Evolutionary conservation across 2,888 invertebrate species (phyloP).

Genomic region (Conus canariensis): DNA sequence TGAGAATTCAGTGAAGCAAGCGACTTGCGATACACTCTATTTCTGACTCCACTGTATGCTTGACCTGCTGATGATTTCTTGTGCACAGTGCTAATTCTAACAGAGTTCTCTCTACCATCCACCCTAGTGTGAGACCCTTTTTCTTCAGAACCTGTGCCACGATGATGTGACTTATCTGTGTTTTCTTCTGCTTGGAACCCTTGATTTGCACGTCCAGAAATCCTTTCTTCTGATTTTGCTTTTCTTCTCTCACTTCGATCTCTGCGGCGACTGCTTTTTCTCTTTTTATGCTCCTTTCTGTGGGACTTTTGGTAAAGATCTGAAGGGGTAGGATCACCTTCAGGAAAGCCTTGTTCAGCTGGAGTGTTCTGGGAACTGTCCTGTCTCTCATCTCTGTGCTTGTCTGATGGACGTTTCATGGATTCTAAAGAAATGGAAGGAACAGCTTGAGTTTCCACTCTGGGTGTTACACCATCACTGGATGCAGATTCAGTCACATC

Average conservation of each 20-base stretch:
- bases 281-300: slow-evolving; percentile 50
- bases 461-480: not conserved
- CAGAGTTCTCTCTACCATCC: not conserved
- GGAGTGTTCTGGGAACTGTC: slow-evolving; percentile 58
- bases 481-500: slow-evolving; percentile 31
- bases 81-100: not conserved
- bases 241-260: slow-evolving; percentile 29
- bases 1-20: not conserved
- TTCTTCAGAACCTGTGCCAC: not conserved
- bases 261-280: slow-evolving; percentile 34
- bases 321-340: slow-evolving; percentile 56
- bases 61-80: not conserved
- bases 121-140: not conserved
- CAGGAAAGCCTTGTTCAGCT: slow-evolving; percentile 57
- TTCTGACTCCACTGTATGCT: not conserved
- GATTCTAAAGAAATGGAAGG: slow-evolving; percentile 29
- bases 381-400: slow-evolving; percentile 57
- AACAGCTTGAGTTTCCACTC: not conserved
- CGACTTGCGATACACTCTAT: not conserved
- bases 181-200: not conserved
- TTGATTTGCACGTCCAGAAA: not conserved
- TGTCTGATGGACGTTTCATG: slow-evolving; percentile 49
- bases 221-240: not conserved
- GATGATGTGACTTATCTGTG: not conserved
- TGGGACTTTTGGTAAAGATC: slow-evolving; percentile 49